phyloP scores from a whole-genome alignment of 2,888 invertebrate species.

The Neoitamus cyanurus region DNA sequence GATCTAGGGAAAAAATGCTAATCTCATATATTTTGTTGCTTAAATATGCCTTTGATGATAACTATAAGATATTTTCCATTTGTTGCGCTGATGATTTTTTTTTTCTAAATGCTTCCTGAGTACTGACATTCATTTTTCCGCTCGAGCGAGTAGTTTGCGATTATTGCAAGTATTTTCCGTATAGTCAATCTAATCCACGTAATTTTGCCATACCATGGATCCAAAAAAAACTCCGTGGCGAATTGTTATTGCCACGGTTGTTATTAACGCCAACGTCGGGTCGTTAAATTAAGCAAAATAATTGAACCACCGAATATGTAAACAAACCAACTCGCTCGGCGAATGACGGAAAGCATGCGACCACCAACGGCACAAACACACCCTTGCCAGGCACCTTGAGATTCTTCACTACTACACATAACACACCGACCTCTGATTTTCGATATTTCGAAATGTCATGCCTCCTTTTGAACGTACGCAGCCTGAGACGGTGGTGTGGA shows the following conservation, averaged over 20 bases:
- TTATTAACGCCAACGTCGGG: neutral
- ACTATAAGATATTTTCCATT: no score
- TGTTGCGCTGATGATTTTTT: no score
- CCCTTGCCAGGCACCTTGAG: neutral
- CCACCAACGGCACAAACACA: neutral
- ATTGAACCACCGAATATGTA: neutral
- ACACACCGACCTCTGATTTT: neutral
- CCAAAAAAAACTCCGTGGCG: neutral
- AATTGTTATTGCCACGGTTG: neutral
- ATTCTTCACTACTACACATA: neutral
- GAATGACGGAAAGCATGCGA: neutral
- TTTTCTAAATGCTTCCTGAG: no score
- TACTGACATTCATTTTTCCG: no score
- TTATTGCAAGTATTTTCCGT: no score
- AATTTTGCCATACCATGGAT: no score
- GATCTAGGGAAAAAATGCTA: no score
- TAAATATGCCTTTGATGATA: no score
- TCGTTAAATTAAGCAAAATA: neutral
- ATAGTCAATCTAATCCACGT: no score
- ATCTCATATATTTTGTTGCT: no score
- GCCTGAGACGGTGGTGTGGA: neutral
- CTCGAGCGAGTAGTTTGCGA: no score
- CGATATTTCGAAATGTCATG: neutral
- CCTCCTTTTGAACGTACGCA: slow-evolving; percentile 20
- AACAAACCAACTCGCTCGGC: neutral